Evolutionary conservation across 1,140 invertebrate genomes (phyloP).

Genomic region (Aporrectodea caliginosa): DNA sequence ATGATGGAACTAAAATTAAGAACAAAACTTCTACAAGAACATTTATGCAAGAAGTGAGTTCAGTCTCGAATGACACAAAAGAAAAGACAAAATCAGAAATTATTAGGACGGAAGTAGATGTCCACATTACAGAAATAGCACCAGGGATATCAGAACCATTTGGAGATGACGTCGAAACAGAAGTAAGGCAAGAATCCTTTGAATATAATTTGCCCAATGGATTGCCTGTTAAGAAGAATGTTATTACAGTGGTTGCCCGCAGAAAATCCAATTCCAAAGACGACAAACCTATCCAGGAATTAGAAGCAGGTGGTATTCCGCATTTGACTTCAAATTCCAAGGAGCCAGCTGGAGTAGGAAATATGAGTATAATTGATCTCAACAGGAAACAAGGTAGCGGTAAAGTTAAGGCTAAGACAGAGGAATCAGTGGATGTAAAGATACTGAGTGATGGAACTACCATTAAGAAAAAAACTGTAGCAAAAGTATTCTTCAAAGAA

Average conservation of each 20-base stretch:
- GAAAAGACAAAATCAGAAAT: conserved; percentile 12
- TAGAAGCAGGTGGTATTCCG: no score
- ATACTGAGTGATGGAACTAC: background rate
- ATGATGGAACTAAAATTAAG: background rate
- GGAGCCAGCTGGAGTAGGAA: no score
- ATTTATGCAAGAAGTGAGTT: no score
- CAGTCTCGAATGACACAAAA: no score
- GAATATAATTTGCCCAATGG: background rate
- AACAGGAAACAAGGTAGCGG: no score
- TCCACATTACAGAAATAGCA: conserved; percentile 15
- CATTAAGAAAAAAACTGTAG: background rate
- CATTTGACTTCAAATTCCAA: no score
- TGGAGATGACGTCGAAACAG: background rate
- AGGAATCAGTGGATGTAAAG: background rate
- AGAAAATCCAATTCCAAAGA: background rate
- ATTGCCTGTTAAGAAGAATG: background rate
- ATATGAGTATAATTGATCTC: no score
- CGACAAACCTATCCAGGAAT: background rate
- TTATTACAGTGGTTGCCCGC: background rate
- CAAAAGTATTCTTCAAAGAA: conserved; percentile 44
- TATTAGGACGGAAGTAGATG: conserved; percentile 16
- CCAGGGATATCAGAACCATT: conserved; percentile 10
- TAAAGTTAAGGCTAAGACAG: background rate
- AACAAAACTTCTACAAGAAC: no score
- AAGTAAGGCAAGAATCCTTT: background rate